Evolutionary conservation across 2,888 invertebrate species (phyloP), one percentile per base, ranked within the genome.

Genomic region (Gisinianus flammeolus): DNA sequence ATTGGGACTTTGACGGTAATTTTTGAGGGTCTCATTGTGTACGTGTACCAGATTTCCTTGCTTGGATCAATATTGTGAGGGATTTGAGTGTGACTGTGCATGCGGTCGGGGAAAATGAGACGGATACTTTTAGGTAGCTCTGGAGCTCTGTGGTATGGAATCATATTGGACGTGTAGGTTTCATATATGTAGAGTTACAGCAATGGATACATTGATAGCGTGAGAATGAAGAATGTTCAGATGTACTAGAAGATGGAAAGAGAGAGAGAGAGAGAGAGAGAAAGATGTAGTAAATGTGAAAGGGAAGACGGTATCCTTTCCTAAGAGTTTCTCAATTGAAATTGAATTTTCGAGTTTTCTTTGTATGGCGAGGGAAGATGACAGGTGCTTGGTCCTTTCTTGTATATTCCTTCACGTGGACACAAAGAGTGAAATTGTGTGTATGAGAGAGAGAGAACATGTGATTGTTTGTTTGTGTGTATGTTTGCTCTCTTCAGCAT

Each of bases 261-360:
- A 56, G 16, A 56, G 56, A 6, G 16, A 56, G 56, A 4, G 56
- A 56, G 52, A 44, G 16, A 44, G 16, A 22, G 56, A 56, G 56
- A 12, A 56, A 56, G 56, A 56, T 6, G 56, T 4, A 10, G 44
- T 44, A 16, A 44, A 44, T 44, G 44, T 6, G 16, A 16, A 44
- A 16, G 44, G 16, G 16, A 19, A 54, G 16, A 54, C 16, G n/a
- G 54, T 54, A 54, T 54, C 54, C 4, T 54, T 54, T 54, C 54
- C 54, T 54, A n/a, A 19, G 54, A 54, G 6, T 12, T 16, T 16
- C n/a, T 54, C 54, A 54, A 54, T 54, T 54, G 54, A 54, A 54
- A 54, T 54, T 54, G 54, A 54, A 54, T 54, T 54, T 54, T 54
- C 54, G n/a, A 54, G 54, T 54, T 54, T n/a, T 16, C 54, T 54